phyloP scores from a whole-genome alignment of 2,888 invertebrate species.

The Drosophila pegasa region DNA sequence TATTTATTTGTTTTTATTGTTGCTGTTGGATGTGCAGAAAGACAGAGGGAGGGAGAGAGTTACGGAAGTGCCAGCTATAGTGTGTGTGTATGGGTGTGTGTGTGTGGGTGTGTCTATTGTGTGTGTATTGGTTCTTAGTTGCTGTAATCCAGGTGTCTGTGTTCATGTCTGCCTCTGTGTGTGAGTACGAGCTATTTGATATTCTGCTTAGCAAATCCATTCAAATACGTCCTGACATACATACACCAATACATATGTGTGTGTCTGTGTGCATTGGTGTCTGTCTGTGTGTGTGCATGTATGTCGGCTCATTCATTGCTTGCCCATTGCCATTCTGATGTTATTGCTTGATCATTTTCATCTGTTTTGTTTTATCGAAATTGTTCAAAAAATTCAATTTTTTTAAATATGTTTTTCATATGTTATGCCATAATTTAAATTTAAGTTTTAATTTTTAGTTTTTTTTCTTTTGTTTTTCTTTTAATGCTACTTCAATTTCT shows the following conservation, averaged over 20 bases:
- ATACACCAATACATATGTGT: conserved; percentile 2
- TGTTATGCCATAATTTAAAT: conserved; percentile 57
- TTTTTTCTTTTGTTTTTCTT: not conserved
- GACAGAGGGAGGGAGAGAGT: not conserved
- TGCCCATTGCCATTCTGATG: conserved; percentile 44
- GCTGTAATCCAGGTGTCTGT: conserved; percentile 2
- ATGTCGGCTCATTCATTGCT: conserved; percentile 30
- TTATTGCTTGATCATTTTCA: conserved; percentile 20
- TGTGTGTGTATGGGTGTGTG: not conserved
- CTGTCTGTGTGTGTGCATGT: not conserved
- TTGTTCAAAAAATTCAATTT: conserved; percentile 25
- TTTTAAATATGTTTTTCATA: conserved; percentile 28
- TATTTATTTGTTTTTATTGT: not conserved
- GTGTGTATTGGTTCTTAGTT: not conserved
- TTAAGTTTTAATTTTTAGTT: conserved; percentile 38
- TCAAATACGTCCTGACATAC: conserved; percentile 13
- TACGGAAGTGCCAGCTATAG: conserved; percentile 4
- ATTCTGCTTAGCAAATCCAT: conserved; percentile 41
- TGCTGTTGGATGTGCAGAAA: not conserved
- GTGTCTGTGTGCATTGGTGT: not conserved
- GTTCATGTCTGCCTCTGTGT: not conserved
- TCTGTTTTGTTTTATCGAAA: conserved; percentile 13
- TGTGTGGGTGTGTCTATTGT: not conserved
- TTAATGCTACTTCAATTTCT: conserved; percentile 59
- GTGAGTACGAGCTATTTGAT: conserved; percentile 17